Percentiles rank a stretch among this genome's conserved stretches.
These are phyloP conservation scores for Merops nubicus DNA, from an alignment of 2,113 vertebrate genomes.

Conservation along the genomic window DNA sequence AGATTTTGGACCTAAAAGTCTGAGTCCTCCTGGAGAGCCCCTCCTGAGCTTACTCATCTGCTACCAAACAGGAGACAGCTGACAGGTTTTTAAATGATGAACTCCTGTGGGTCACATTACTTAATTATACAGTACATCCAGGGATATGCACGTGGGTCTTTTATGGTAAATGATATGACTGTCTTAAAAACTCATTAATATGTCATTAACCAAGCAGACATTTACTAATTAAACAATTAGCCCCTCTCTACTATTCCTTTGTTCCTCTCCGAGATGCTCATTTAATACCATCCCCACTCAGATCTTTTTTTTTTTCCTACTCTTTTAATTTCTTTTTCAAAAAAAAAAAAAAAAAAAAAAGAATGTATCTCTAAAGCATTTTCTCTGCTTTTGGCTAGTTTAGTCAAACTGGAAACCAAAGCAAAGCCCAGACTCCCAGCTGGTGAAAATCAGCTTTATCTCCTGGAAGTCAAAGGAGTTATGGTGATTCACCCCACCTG, in stretches of 20 bases:
- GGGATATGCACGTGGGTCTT: constrained; percentile 82
- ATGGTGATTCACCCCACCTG: constrained; percentile 44
- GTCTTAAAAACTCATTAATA: constrained; percentile 89
- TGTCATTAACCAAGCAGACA: constrained; percentile 89
- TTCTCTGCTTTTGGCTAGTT: constrained; percentile 32
- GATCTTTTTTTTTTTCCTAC: background rate
- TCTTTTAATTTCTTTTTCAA: constrained; percentile 40
- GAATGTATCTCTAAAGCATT: constrained; percentile 27
- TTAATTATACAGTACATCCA: constrained; percentile 86
- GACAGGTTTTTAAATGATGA: constrained; percentile 81
- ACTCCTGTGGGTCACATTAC: constrained; percentile 83
- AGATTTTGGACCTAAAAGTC: constrained; percentile 43
- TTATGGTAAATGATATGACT: constrained; percentile 87
- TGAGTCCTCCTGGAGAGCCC: constrained; percentile 60
- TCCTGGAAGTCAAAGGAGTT: constrained; percentile 36
- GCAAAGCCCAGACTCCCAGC: constrained; percentile 12
- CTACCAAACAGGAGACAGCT: constrained; percentile 74
- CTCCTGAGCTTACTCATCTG: constrained; percentile 70
- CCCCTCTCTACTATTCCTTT: constrained; percentile 82
- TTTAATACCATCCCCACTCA: constrained; percentile 68
- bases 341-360: constrained; percentile 66
- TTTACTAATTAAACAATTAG: constrained; percentile 91
- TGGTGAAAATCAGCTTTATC: constrained; percentile 37
- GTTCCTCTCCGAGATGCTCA: constrained; percentile 77
- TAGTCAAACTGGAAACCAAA: constrained; percentile 51